Evolutionary conservation across 2,888 invertebrate genomes (phyloP), one percentile per base, ranked within the genome.

Genomic region (Drosophila paramelanica): DNA sequence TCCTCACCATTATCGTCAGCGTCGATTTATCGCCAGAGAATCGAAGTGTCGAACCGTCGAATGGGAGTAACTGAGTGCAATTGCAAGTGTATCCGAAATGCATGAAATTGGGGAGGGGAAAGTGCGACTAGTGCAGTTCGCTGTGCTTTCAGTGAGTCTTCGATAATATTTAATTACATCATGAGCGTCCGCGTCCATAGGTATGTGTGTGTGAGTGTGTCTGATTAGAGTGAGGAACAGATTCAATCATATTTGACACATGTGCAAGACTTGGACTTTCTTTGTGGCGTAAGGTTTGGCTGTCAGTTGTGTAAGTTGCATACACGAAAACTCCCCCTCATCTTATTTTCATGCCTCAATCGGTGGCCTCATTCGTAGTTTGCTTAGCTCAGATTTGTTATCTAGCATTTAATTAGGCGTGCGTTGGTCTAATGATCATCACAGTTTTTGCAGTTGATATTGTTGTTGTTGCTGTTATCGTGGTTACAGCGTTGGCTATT

Each of bases 341-440:
- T 31, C 10, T 7, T 7, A 25, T 7, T 60, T 41, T 49, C 45
- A 52, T 57, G 52, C 72, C 69, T 67, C 77, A 77, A 72, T 67
- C 66, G 53, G 66, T 81, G 84, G 79, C 84, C 82, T 60, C 81
- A 81, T 84, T 83, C 69, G 56, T 31, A n/a, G 50, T 33, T 52
- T 51, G 75, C 49, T 49, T 31, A 53, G 50, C 55, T 72, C 38
- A 67, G 67, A 77, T 77, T 72, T 74, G 79, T 72, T 77, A 83
- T 83, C 82, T 81, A 7, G 74, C 71, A 81, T 81, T 81, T 87
- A 84, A 84, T 84, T 87, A 85, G 85, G 68, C 88, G 77, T 83
- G 85, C 81, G 74, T 81, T 75, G 66, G 17, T 67, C 41, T 67
- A 70, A 70, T 81, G 73, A 78, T 79, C 71, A 67, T 70, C 47